Percentiles rank a stretch among this genome's conserved stretches.
Conservation (phyloP, 2,888 invertebrate species). For the Amblyjoppa fuscipennis region DNA sequence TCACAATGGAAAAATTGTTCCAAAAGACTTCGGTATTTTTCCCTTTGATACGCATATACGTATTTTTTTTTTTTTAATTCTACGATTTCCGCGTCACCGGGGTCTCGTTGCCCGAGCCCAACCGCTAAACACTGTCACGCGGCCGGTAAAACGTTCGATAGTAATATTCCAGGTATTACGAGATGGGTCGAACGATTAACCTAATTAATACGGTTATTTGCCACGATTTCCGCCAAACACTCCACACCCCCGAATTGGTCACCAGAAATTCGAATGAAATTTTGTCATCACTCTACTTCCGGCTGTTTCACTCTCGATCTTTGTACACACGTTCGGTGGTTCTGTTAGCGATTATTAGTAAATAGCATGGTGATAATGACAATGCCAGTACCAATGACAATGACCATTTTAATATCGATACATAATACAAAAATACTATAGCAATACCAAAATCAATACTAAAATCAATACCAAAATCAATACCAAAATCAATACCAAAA, state of each 20-base stretch:
- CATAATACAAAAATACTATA: too few relatives aligned
- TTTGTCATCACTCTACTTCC: neutral
- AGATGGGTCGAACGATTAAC: neutral
- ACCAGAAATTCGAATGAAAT: neutral
- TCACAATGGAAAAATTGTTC: neutral
- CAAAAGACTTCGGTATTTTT: neutral
- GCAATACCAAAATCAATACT: too few relatives aligned
- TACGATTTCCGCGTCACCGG: neutral
- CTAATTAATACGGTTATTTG: neutral
- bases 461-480: too few relatives aligned
- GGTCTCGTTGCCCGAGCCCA: neutral
- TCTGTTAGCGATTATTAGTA: neutral
- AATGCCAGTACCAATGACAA: too few relatives aligned
- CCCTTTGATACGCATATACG: neutral
- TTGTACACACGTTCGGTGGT: neutral
- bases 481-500: too few relatives aligned
- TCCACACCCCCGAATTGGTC: neutral
- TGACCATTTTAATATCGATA: too few relatives aligned
- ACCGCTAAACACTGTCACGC: neutral
- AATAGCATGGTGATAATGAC: neutral
- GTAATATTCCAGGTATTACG: neutral
- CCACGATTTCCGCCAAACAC: neutral
- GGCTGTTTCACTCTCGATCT: neutral
- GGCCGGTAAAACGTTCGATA: neutral
- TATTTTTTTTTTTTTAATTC: neutral